phyloP scores from a whole-genome alignment of 2,113 vertebrate species.

The Diglossa brunneiventris region DNA sequence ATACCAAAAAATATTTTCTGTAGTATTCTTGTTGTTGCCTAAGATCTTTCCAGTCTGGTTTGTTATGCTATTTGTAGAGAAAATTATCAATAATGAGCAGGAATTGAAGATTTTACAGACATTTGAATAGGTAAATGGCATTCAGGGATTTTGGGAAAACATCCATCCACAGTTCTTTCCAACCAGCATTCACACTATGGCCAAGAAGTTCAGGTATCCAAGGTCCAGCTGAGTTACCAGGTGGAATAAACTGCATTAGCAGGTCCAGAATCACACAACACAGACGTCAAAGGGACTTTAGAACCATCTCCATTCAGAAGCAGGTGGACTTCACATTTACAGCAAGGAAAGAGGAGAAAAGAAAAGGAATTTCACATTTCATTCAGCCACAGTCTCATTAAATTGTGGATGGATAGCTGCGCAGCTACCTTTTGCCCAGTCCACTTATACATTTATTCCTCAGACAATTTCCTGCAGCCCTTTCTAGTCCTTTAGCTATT shows the following conservation, averaged over 20 bases:
- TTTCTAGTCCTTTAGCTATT: not conserved
- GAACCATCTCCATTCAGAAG: not conserved
- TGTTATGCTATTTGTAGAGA: not conserved
- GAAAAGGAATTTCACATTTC: not conserved
- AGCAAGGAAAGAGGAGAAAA: not conserved
- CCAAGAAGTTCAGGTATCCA: not conserved
- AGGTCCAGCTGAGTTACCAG: not conserved
- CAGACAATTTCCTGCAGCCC: not conserved
- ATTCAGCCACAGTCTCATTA: not conserved
- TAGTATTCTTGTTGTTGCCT: not conserved
- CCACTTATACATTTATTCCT: not conserved
- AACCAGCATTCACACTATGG: rapidly evolving
- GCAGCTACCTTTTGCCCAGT: not conserved
- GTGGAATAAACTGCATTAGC: not conserved
- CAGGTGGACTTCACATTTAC: not conserved
- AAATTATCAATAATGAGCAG: not conserved
- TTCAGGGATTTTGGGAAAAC: not conserved
- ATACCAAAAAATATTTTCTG: not conserved
- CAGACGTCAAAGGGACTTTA: not conserved
- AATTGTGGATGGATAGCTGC: not conserved
- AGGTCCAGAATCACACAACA: not conserved
- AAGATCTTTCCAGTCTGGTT: not conserved
- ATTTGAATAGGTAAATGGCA: not conserved
- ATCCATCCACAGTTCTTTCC: not conserved
- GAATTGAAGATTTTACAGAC: not conserved